Percentiles rank a stretch among this genome's conserved stretches.
Evolutionary conservation across 1,140 invertebrate genomes (phyloP).

Genomic region (Calephelis virginiensis): DNA sequence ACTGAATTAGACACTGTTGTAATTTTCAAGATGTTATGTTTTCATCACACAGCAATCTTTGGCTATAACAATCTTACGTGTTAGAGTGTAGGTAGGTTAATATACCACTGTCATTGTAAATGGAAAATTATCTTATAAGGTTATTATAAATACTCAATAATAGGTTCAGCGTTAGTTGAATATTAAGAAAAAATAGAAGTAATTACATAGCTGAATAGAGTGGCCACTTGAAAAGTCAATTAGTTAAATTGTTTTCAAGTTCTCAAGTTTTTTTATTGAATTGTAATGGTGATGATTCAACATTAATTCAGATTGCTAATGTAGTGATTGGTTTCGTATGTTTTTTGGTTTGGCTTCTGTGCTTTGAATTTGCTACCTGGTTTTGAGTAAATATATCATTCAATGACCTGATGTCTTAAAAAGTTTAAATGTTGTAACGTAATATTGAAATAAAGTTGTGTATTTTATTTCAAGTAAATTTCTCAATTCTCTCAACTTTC

Average conservation of each 20-base stretch:
- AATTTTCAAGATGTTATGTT: too few relatives aligned
- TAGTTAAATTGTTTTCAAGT: conserved; percentile 19
- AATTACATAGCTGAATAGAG: conserved; percentile 8
- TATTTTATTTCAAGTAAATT: too few relatives aligned
- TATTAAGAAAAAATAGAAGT: conserved; percentile 1
- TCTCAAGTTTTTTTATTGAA: conserved; percentile 13
- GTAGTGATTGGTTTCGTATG: conserved; percentile 42
- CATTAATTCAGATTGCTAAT: conserved; percentile 37
- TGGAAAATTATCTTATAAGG: not conserved
- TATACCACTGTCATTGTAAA: not conserved
- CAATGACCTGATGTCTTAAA: too few relatives aligned
- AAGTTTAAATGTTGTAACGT: too few relatives aligned
- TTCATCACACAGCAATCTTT: too few relatives aligned
- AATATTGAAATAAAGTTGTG: too few relatives aligned
- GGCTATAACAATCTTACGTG: too few relatives aligned
- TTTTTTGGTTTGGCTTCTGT: conserved; percentile 19
- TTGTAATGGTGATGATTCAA: conserved; percentile 57
- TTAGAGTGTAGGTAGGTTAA: too few relatives aligned
- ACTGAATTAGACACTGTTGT: too few relatives aligned
- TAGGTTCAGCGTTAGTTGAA: not conserved
- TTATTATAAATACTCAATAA: not conserved
- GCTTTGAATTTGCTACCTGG: conserved; percentile 16
- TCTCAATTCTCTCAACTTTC: too few relatives aligned
- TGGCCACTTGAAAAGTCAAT: conserved; percentile 19
- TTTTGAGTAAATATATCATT: not conserved